phyloP scores from a whole-genome alignment of 2,888 invertebrate genomes.

The Ceriagrion tenellum region DNA sequence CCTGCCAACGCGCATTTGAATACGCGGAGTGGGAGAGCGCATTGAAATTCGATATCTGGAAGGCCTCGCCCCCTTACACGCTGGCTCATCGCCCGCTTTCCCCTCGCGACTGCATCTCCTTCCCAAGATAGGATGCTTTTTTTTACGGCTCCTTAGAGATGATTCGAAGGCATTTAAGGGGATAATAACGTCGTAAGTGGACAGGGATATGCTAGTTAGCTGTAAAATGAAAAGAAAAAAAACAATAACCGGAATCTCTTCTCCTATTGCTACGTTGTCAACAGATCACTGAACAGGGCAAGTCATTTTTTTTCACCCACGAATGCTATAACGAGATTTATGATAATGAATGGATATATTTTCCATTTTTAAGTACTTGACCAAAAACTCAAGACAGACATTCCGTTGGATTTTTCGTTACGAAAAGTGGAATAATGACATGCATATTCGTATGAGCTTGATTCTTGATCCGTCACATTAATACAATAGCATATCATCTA shows the following conservation, averaged over 20 bases:
- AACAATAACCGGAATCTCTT: not conserved
- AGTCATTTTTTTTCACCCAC: not conserved
- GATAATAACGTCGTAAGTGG: conserved; percentile 7
- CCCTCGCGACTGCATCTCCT: not conserved
- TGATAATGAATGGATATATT: not conserved
- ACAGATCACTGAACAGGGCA: not conserved
- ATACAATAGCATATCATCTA: not conserved
- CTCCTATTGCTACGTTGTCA: not conserved
- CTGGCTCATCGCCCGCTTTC: not conserved
- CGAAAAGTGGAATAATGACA: not conserved
- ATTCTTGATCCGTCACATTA: not conserved
- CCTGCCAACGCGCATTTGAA: not conserved
- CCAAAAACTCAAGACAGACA: not conserved
- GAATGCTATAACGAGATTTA: not conserved
- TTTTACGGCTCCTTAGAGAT: not conserved
- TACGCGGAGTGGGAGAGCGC: not conserved
- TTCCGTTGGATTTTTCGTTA: not conserved
- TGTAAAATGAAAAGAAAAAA: not conserved
- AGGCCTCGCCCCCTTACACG: not conserved
- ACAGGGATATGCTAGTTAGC: not conserved
- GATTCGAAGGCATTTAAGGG: conserved; percentile 19
- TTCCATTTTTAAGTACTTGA: not conserved
- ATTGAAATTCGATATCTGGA: conserved; percentile 20
- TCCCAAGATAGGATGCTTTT: not conserved
- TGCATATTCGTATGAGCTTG: not conserved